A percentile compares a stretch with the other conserved stretches of the same genome.
These are phyloP conservation scores for Stegodyphus mimosarum DNA, from an alignment of 1,140 invertebrate genomes.

Conservation along the genomic window DNA sequence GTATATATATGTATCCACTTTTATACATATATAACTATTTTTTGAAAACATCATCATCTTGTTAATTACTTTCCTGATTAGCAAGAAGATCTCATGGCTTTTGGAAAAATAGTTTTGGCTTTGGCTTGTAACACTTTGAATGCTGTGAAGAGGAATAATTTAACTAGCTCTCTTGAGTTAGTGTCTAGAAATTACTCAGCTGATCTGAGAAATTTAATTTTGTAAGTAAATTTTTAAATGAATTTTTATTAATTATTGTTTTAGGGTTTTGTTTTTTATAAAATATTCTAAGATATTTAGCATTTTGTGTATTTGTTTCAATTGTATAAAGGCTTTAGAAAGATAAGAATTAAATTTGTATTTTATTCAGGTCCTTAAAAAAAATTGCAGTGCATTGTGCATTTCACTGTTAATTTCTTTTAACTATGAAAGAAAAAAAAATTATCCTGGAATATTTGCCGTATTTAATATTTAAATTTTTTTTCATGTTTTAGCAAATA, in stretches of 20 bases:
- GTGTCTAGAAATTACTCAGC: conserved; percentile 87
- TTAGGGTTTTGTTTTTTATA: neutral
- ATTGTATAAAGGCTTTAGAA: too few species aligned
- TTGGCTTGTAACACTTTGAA: conserved; percentile 90
- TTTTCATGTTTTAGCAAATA: too few species aligned
- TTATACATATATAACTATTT: too few species aligned
- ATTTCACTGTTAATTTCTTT: too few species aligned
- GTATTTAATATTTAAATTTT: too few species aligned
- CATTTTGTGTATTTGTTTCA: neutral
- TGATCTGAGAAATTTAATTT: conserved; percentile 92
- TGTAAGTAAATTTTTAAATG: conserved; percentile 74
- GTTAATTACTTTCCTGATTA: conserved; percentile 30
- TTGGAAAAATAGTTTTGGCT: conserved; percentile 91
- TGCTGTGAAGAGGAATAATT: conserved; percentile 84
- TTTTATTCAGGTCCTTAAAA: too few species aligned
- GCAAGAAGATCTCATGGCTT: conserved; percentile 91
- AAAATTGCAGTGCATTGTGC: too few species aligned
- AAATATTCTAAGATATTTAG: too few species aligned
- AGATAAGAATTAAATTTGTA: too few species aligned
- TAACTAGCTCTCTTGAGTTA: conserved; percentile 80
- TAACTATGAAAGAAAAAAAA: too few species aligned
- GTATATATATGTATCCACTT: neutral
- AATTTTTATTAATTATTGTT: neutral
- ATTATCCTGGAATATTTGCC: too few species aligned
- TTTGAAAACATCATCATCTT: too few species aligned